Conservation (phyloP, 2,888 invertebrate species). For the Dynastes tityus region DNA sequence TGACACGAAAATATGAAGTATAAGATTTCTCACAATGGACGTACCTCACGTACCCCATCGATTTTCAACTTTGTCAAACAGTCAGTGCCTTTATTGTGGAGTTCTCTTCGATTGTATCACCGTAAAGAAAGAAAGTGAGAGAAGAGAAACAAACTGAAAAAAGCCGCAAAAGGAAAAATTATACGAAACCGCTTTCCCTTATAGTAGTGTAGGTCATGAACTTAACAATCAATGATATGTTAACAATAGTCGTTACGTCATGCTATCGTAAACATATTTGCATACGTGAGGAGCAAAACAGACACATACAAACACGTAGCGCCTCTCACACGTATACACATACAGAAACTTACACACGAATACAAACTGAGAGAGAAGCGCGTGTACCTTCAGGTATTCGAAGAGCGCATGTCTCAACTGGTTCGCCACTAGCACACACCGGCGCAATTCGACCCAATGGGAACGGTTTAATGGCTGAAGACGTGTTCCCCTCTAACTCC, state of each 20-base stretch:
- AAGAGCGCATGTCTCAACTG: slow-evolving; percentile 54
- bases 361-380: slow-evolving; percentile 33
- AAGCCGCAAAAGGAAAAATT: slow-evolving; percentile 17
- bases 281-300: slow-evolving; percentile 62
- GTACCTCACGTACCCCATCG: not conserved
- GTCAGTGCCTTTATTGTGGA: slow-evolving; percentile 60
- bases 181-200: slow-evolving; percentile 68
- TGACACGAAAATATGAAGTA: too few species aligned
- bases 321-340: not conserved
- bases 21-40: too few species aligned
- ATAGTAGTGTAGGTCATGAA: slow-evolving; percentile 70
- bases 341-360: slow-evolving; percentile 28
- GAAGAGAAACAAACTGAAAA: slow-evolving; percentile 8
- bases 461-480: slow-evolving; percentile 65
- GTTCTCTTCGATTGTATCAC: slow-evolving; percentile 54
- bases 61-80: slow-evolving; percentile 19
- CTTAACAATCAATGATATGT: slow-evolving; percentile 70
- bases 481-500: slow-evolving; percentile 57
- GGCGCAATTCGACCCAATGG: slow-evolving; percentile 64
- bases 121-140: slow-evolving; percentile 31
- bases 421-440: slow-evolving; percentile 55
- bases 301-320: slow-evolving; percentile 37
- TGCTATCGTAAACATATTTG: slow-evolving; percentile 69
- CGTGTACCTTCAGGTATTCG: slow-evolving; percentile 41
- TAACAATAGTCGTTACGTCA: slow-evolving; percentile 70